Evolutionary conservation across 2,888 invertebrate species (phyloP), one percentile per base, ranked within the genome.

Genomic region (Gandaritis pyraliata): DNA sequence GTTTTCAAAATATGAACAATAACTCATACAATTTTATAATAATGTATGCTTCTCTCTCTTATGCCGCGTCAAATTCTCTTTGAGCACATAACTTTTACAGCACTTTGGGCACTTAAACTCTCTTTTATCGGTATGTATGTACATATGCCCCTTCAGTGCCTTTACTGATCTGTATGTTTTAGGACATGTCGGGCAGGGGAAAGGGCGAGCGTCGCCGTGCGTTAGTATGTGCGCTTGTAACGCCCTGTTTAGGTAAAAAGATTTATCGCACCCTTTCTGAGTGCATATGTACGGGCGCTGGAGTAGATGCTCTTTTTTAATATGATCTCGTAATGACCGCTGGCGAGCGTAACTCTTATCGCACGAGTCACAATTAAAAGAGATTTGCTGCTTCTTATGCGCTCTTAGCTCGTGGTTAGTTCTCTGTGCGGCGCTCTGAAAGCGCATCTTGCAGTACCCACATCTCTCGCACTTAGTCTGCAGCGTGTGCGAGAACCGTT

Each of bases 371-470:
- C 56, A 56, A 0, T 10, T 18, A 23, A 16, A 56, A 1, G 16
- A 4, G 2, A 6, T 5, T 11, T 6, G 23, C 10, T 56, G 15
- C 8, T 16, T 15, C 0, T 29, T 57, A 46, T 75, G 72, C 15
- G 48, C 16, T 69, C 70, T 11, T 58, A 68, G 1, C 56, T 62
- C 23, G 66, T 68, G 61, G 68, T 57, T 53, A 11, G 18, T 23
- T 13, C 8, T 61, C n/a, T 52, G 39, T 3, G 15, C 16, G 2
- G 12, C 12, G 16, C 43, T 48, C 12, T 39, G 66, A 13, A 86
- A 86, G 0, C 80, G 76, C 72, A 84, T 87, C 0, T 85, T 86
- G 38, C 93, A 93, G 0, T 81, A 72, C 0, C 76, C 71, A 45
- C 93, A 93, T 12, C 82, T 86, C 11, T 73, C 56, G 0, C 69